Evolutionary conservation across 2,888 invertebrate species (phyloP), one percentile per base, ranked within the genome.

Genomic region (Synergus gifuensis): DNA sequence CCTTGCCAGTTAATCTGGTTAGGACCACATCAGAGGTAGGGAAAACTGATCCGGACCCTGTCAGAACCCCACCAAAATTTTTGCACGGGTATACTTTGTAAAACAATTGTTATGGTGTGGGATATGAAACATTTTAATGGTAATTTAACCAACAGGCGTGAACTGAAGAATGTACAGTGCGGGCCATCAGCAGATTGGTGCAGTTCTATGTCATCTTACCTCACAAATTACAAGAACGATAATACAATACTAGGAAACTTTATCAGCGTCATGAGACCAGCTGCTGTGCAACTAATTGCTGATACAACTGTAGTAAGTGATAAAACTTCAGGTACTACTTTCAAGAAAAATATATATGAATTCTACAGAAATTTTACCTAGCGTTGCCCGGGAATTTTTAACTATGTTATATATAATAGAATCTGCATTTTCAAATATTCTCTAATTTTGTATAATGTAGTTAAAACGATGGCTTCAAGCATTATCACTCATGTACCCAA

Each of bases 381-480:
- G 22, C 22, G 22, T 22, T 22, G 22, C 22, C 22, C 22, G 22
- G 22, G 22, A 22, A 22, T 22, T 22, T 22, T 22, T 22, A 22
- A 1, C 22, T 22, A 22, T 22, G 22, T 22, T 22, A 22, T 22
- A 22, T 22, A 22, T 22, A 1, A 0, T 22, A 22, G 22, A 22
- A 22, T 22, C 22, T 22, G 22, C 22, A 22, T 3, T 9, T 8
- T 3, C 4, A 16, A n/a, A 63, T 36, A 63, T 46, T 78, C 16
- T 8, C 78, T n/a, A 9, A 14, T 77, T 77, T 54, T 63, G 73
- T 69, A 14, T 62, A 67, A 80, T 80, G n/a, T 76, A 91, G 91
- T 76, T 90, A 63, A 90, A 91, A 83, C 87, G 89, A 78, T 91
- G 91, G 90, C 83, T 91, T 5, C 90, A 90, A 84, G 86, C 88